Base-by-base conservation (phyloP, 2,797 vertebrate species). In the Pristis pectinata region DNA sequence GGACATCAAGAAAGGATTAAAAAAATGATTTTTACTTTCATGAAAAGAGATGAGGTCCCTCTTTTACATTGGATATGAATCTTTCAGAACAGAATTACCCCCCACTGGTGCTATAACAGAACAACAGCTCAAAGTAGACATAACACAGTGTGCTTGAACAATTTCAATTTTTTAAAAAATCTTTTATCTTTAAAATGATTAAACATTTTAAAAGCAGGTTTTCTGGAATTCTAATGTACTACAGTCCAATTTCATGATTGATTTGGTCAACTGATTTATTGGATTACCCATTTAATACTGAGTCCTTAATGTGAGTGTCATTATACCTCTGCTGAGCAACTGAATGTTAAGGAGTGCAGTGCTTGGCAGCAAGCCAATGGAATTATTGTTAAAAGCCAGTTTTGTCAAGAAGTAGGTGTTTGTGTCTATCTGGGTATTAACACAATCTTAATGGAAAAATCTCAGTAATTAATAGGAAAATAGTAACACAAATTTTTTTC, bases 391-490 rank as follows among this genome's bases (percentile, higher is more conserved):
- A 41, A 92, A 92, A 24, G 7, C 8, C 2, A 67, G 15, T 61
- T 89, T 17, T 15, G 85, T 61, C 85, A n/a, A 89, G 61, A 61
- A 30, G 27, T 41, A 37, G 59, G 89, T 41, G n/a, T 41, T 22
- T 41, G 34, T 5, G 22, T 64, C 34, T 41, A 91, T 91, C 19
- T 37, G n/a, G 10, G 6, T 27, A 53, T 67, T 67, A 92, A 92
- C 67, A 92, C 67, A 92, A 4, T 67, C 24, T 92, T 37, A 92
- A 64, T 92, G 89, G 89, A n/a, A 92, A 91, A 49, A 44, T 64
- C 59, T 92, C 87, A 92, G 17, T 44, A n/a, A 61, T 37, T 64
- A 92, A 89, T 49, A 56, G 3, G 41, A 53, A 82, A 85, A 91
- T 24, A 2, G 13, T 27, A 30, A 92, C 19, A 59, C 0, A n/a